Percentiles rank a stretch among this genome's conserved stretches.
These are phyloP conservation scores for Pyrgilauda ruficollis DNA, from an alignment of 2,113 vertebrate genomes.

Conservation along the genomic window DNA sequence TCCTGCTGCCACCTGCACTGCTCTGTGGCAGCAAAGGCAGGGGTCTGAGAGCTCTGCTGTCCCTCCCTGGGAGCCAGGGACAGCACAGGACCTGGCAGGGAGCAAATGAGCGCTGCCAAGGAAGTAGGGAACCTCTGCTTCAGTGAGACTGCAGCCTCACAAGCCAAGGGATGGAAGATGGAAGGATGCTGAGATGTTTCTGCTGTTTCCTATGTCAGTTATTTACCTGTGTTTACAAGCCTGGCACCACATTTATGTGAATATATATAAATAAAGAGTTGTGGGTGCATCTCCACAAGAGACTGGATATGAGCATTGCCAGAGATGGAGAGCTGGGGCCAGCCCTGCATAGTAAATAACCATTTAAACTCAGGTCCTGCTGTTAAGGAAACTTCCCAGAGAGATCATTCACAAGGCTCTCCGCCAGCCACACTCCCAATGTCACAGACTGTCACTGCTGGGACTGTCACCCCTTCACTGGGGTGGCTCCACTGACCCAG, in stretches of 20 bases:
- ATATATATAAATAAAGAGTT: not conserved
- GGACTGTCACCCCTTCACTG: not conserved
- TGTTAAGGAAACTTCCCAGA: not conserved
- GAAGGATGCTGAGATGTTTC: not conserved
- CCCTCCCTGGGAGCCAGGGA: not conserved
- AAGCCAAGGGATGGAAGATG: not conserved
- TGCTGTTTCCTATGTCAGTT: not conserved
- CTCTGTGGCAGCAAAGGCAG: not conserved
- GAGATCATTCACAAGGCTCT: rapidly evolving
- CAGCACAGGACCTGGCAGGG: not conserved
- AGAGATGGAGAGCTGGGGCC: not conserved
- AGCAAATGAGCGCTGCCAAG: rapidly evolving
- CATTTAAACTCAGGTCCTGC: not conserved
- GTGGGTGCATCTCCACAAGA: not conserved
- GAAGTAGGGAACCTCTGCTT: not conserved
- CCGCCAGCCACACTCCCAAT: rapidly evolving
- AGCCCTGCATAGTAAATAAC: not conserved
- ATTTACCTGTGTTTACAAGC: not conserved
- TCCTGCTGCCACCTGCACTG: rapidly evolving
- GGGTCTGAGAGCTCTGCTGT: not conserved
- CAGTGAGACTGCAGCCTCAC: not conserved
- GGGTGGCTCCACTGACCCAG: rapidly evolving
- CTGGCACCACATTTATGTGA: not conserved
- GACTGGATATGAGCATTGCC: rapidly evolving
- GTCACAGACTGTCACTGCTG: not conserved